phyloP scores from a whole-genome alignment of 30 jellyfish, hydroid and myxozoan genomes.

The Morbakka virulenta region DNA sequence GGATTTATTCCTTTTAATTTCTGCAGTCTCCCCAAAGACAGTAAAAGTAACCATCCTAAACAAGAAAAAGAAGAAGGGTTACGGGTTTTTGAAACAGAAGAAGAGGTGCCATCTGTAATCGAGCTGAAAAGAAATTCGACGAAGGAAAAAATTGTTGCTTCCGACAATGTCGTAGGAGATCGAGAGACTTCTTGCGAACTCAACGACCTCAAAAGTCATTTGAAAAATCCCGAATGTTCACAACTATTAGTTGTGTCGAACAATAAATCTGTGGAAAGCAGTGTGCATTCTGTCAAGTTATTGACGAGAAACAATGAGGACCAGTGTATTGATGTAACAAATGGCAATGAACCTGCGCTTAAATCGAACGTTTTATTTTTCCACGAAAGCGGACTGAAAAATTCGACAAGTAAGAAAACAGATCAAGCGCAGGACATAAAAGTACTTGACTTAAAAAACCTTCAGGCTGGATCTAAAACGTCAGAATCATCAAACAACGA shows the following conservation, averaged over 20 bases:
- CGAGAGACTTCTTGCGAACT: not conserved
- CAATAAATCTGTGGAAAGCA: too few relatives aligned
- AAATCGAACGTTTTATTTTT: too few relatives aligned
- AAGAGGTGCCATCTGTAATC: not conserved
- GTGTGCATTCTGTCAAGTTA: not conserved
- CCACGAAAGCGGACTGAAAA: not conserved
- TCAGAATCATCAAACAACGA: not conserved
- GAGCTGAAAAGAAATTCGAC: too few relatives aligned
- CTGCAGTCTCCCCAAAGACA: slow-evolving; percentile 38
- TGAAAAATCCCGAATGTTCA: not conserved
- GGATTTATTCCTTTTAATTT: slow-evolving; percentile 54
- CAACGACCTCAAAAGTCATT: not conserved
- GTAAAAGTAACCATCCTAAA: slow-evolving; percentile 16
- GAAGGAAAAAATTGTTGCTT: not conserved
- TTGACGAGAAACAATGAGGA: not conserved
- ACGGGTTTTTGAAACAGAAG: too few relatives aligned
- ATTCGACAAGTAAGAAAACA: not conserved
- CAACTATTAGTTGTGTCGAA: not conserved
- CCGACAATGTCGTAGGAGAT: not conserved
- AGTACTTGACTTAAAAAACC: not conserved
- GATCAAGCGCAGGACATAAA: not conserved
- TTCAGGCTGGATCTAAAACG: too few relatives aligned
- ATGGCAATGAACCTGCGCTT: not conserved
- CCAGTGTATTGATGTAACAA: too few relatives aligned
- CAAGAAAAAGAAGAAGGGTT: not conserved